Base-by-base conservation (phyloP, 2,888 invertebrate genomes). In the Agriopis leucophaearia region DNA sequence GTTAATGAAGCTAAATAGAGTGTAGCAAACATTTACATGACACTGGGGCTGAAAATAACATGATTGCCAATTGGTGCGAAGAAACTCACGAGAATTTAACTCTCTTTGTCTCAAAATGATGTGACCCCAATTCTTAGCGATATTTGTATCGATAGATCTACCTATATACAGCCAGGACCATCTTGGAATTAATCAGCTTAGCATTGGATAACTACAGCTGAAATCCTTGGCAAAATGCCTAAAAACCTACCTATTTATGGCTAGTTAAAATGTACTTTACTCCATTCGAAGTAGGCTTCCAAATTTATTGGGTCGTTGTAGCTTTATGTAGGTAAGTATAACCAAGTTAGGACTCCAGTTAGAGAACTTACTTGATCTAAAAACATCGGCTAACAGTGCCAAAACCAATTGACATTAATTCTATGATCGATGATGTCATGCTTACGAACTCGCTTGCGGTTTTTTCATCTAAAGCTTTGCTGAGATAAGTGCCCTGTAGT, bases 61-160 rank as follows among this genome's bases (percentile, higher is more conserved):
- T 61, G 69, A 67, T 71, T 71, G 76, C 80, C 81, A 83, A 83
- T 79, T 74, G 66, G 72, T 68, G 66, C 68, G 74, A 74, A 68
- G 71, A 78, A 79, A 79, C 77, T 78, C 75, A 79, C 79, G 71
- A 78, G 67, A 58, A 59, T 59, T 50, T 50, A 27, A 50, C 70
- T 73, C 73, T 75, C 71, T 73, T 76, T 72, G 74, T 74, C 73
- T 65, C 72, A 76, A 35, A 59, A 48, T 76, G 73, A 63, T 70
- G 70, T 81, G 86, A 85, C 88, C 88, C 77, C 83, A 80, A 81
- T 88, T 73, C 55, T 56, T 70, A 75, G 73, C 66, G 80, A 70
- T 78, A 84, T 86, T 84, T 79, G 81, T 85, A 35, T 68, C 27
- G 27, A 5, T 27, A 27, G 27, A 60, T 60, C 38, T 12, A 15